phyloP scores from a whole-genome alignment of 1,140 invertebrate species.

The Ceratoteleas bidentatus region DNA sequence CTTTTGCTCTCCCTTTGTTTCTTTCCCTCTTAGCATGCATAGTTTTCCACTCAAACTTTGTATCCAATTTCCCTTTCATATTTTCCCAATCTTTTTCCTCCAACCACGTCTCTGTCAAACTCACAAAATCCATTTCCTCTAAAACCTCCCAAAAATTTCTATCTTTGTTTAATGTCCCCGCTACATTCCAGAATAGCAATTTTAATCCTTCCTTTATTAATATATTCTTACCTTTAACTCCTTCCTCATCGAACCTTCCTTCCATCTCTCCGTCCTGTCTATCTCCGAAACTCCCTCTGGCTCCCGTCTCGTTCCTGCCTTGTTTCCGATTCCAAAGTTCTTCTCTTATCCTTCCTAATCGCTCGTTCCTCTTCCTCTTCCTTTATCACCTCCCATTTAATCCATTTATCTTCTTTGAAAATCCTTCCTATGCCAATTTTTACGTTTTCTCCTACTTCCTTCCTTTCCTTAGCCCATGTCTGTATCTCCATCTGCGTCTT shows the following conservation, averaged over 20 bases:
- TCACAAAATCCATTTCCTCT: neutral
- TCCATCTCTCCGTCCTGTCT: no score
- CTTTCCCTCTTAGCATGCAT: neutral
- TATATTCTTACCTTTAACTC: neutral
- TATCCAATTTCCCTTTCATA: neutral
- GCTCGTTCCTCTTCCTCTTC: no score
- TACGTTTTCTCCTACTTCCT: conserved; percentile 6
- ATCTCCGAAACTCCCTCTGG: no score
- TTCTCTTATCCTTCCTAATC: no score
- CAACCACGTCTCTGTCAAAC: neutral
- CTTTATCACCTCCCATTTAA: no score
- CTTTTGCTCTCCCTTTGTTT: neutral
- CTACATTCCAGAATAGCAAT: neutral
- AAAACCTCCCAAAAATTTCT: neutral
- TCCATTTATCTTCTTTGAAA: no score
- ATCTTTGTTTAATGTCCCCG: neutral
- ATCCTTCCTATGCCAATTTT: no score
- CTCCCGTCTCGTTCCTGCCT: no score
- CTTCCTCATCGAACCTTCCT: no score
- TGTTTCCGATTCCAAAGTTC: no score
- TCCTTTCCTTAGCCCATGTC: conserved; percentile 23
- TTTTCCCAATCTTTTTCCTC: neutral
- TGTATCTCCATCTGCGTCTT: conserved; percentile 30
- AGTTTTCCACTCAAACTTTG: neutral
- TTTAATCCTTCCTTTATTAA: neutral